Evolutionary conservation across 2,113 vertebrate species (phyloP), one percentile per base, ranked within the genome.

Genomic region (Ceyx cyanopectus): DNA sequence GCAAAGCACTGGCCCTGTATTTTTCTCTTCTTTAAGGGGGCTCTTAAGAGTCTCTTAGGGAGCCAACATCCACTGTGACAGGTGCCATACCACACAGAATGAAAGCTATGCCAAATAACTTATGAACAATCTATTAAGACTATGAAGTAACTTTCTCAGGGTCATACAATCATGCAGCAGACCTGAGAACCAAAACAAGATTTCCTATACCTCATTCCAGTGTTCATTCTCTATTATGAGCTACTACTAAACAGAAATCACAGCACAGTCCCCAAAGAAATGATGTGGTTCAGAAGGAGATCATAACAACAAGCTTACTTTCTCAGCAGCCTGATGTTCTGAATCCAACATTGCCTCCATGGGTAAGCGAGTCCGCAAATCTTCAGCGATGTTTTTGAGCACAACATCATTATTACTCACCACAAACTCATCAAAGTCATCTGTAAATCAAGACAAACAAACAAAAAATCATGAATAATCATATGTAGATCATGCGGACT

Each of bases 341-440:
- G 98, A 98, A 53, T 96, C 85, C 15, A 99, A 87, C 98, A 98
- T 98, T 23, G 98, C 98, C 62, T 98, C 98, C 1, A 94, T 21
- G 29, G 99, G 98, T 68, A 99, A 97, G 57, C 34, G 80, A 26
- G 63, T 95, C 86, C 98, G 97, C 93, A 99, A 96, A 62, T 99
- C 98, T 34, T 99, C 98, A 45, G 99, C 98, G 40, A 99, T 99
- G 94, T 93, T 98, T 92, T 96, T 97, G 85, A 99, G 98, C 41
- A 99, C 86, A 78, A 96, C 84, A 57, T 93, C 98, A n/a, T 93
- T 96, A 94, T 99, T 99, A 94, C 98, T 98, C 41, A 96, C 81
- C 90, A 98, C 95, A 61, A 98, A 95, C 63, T 99, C 98, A 87
- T 99, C 98, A 95, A 99, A 97, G 84, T 99, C 98, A 90, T 97